Base-by-base conservation (phyloP, 2,797 vertebrate genomes). In the Adelosebastes latens region DNA sequence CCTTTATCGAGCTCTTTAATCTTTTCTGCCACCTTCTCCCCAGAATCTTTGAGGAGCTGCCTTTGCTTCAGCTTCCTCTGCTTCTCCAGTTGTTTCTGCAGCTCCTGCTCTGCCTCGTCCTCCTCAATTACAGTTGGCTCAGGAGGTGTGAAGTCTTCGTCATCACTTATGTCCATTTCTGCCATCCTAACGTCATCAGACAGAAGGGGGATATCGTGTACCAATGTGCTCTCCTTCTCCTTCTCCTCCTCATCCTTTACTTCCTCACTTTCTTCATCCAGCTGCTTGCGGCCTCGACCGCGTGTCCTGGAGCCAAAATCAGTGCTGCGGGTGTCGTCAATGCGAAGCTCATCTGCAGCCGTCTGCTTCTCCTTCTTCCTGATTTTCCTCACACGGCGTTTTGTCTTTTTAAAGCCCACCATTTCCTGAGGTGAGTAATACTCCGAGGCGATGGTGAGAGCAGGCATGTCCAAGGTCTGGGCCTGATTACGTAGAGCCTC, bases 51-150 rank as follows among this genome's bases (percentile, higher is more conserved):
- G 3, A 97, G 94, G 63, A 96, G 94, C 89, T 96, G 96, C 59
- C 95, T 96, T 82, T 97, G 96, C 75, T 90, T 95, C 29, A 98
- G 93, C 67, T 96, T 96, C 73, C 97, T 95, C 75, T 97, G 97
- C 73, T 98, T 98, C 90, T 97, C 97, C 93, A 99, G 95, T 78
- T 98, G 98, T 80, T 98, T 98, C 90, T 99, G 97, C 24, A 98
- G 94, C 82, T 99, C 98, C 79, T 94, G 93, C 90, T 98, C 97
- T 0, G 96, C 96, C 90, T 98, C 97, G 0, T 99, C 98, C 87
- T 99, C 98, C 81, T 99, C 98, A 4, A 98, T 80, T 4, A 75
- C 80, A 34, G 90, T 52, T 0, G 95, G 87, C 13, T 94, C 95
- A 0, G 94, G 73, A 0, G 72, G 75, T 1, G 16, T 31, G 29